Evolutionary conservation across 2,888 invertebrate genomes (phyloP), one percentile per base, ranked within the genome.

Genomic region (Lepidocyrtinus sp.): DNA sequence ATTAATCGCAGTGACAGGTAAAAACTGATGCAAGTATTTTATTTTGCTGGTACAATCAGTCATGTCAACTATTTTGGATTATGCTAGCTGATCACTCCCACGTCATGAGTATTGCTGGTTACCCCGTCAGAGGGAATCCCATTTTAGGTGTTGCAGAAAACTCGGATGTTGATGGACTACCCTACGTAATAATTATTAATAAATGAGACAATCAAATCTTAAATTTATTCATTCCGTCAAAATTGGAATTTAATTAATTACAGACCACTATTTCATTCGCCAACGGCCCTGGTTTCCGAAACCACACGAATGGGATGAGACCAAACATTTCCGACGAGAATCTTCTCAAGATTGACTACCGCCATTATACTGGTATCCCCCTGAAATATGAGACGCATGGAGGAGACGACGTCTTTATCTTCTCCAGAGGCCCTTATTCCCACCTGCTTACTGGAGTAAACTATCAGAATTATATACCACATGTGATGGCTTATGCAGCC

Each of bases 321-420:
- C 36, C 71, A 0, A 67, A 81, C 19, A 25, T 82, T 12, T 27
- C 27, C 7, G 21, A 25, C 19, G 84, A 82, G 2, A 45, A 69
- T 3, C n/a, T 67, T 1, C 45, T 27, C 25, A 46, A 73, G 9
- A 9, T 81, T 3, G 67, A 77, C 46, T 84, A 82, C 24, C 12
- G 12, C n/a, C 71, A 81, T 0, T 19, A 63, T 15, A 45, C 81
- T 7, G 71, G 67, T 21, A 21, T 81, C n/a, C 81, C 77, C 0
- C n/a, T 78, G 17, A 26, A 24, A 12, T 64, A 67, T 25, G 83
- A 83, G 36, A 79, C 79, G 36, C 96, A 96, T 85, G 94, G 94
- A 0, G 96, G 96, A 0, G 94, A 94, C 9, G 97, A 97, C 88
- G 96, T 97, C 0, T 90, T 92, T 0, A 91, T 97, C 71, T 96